Conservation (phyloP, 2,888 invertebrate species). For the Epinotia ramella region DNA sequence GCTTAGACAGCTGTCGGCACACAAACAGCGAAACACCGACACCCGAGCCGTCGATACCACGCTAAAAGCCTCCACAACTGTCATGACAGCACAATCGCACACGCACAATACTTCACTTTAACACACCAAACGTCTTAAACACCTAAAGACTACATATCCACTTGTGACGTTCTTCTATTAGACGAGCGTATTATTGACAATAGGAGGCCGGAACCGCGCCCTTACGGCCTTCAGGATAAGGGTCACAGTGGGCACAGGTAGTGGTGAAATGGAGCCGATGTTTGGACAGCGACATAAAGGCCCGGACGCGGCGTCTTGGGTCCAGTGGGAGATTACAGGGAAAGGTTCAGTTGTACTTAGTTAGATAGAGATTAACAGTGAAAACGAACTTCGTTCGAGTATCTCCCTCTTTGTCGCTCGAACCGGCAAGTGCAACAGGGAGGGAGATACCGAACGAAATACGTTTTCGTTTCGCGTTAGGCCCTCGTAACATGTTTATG, state of each 20-base stretch:
- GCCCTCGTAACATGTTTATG: too few relatives aligned
- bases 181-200: not conserved
- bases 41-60: conserved; percentile 35
- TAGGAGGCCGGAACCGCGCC: conserved; percentile 5
- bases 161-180: not conserved
- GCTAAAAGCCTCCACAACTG: conserved; percentile 53
- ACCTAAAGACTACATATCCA: not conserved
- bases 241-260: conserved; percentile 26
- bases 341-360: conserved; percentile 1
- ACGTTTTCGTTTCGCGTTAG: too few relatives aligned
- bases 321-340: not conserved
- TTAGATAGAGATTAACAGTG: not conserved
- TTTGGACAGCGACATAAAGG: conserved; percentile 74
- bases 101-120: conserved; percentile 48
- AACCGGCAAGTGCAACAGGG: too few relatives aligned
- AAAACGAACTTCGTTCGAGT: too few relatives aligned
- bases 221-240: conserved; percentile 11
- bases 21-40: conserved; percentile 22
- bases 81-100: conserved; percentile 56
- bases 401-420: too few relatives aligned
- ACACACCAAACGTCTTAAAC: not conserved
- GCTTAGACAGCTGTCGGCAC: conserved; percentile 42
- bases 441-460: too few relatives aligned
- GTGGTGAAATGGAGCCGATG: conserved; percentile 63
- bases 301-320: conserved; percentile 61